Percentiles rank a stretch among this genome's conserved stretches.
phyloP scores from a whole-genome alignment of 1,140 invertebrate genomes.

The Potamilus streckersoni region DNA sequence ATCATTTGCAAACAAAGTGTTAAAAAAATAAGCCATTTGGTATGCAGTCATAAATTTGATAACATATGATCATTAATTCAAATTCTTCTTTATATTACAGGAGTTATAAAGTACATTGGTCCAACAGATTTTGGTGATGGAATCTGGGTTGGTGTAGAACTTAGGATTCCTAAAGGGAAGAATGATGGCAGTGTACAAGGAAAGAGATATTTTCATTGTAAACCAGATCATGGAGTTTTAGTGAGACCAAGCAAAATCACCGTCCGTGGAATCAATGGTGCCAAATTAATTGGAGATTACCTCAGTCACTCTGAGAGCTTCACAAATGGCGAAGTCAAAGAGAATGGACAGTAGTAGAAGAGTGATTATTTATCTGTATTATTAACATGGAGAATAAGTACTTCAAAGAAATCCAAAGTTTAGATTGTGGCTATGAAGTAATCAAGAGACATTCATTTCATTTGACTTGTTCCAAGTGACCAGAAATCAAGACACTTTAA shows the following conservation, averaged over 20 bases:
- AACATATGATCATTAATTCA: neutral
- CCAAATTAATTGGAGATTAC: conserved; percentile 65
- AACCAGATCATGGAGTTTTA: conserved; percentile 69
- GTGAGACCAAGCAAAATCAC: conserved; percentile 71
- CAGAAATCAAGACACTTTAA: no score
- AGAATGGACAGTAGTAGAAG: neutral
- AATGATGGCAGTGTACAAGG: conserved; percentile 71
- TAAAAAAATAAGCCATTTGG: no score
- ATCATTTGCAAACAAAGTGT: no score
- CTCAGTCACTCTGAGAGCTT: conserved; percentile 5
- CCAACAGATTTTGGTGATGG: conserved; percentile 72
- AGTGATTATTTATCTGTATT: neutral
- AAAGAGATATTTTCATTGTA: conserved; percentile 70
- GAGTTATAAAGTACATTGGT: conserved; percentile 70
- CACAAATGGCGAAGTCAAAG: conserved; percentile 20
- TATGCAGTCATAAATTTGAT: neutral
- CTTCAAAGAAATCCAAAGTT: no score
- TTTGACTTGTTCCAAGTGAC: no score
- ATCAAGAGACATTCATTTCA: no score
- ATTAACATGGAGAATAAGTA: no score
- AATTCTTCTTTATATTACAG: conserved; percentile 37
- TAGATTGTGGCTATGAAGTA: no score
- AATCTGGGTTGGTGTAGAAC: conserved; percentile 72
- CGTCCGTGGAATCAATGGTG: conserved; percentile 72
- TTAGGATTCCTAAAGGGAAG: conserved; percentile 69